Base-by-base conservation (phyloP, 2,888 invertebrate genomes). In the Lypha dubia region DNA sequence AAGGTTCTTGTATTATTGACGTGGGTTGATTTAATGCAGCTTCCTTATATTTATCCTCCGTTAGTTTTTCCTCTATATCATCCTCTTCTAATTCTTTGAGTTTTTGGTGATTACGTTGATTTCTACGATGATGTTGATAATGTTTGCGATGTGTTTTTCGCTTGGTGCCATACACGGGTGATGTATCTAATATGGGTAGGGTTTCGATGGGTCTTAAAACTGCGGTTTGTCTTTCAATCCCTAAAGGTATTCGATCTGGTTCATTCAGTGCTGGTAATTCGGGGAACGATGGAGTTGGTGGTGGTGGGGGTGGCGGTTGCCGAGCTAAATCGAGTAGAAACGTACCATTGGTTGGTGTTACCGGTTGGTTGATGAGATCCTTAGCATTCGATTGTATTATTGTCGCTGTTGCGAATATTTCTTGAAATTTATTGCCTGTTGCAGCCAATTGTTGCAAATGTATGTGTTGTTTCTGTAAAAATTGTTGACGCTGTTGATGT, bases 341-440 rank as follows among this genome's bases (percentile, higher is more conserved):
- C n/a, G 89, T 86, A 0, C 87, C 88, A 38, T 88, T 88, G 20
- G 87, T 85, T 70, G 83, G 88, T 58, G 88, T 86, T 32, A 86
- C 76, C 46, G 85, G 81, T 58, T 86, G 86, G 22, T 82, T 79
- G 67, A 85, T 74, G 83, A 88, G 86, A 88, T 90, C 84, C 86
- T 88, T 67, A 85, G 88, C 87, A 86, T 90, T 90, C 4, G 90
- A 88, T 87, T 90, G 90, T 44, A 91, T 91, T 32, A 90, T 90
- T 87, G 91, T 90, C 58, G 90, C 90, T 60, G 90, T 90, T 83
- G 91, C 90, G 20, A 90, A 90, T 35, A 90, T 87, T 86, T 90
- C 91, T 87, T 90, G 91, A 86, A 90, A 90, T 71, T 90, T 89
- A 84, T 90, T 90, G 81, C 87, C 88, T 8, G 88, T 89, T 71